These are phyloP conservation scores for Porphyrio hochstetteri DNA, from an alignment of 2,113 vertebrate genomes.

Conservation along the genomic window DNA sequence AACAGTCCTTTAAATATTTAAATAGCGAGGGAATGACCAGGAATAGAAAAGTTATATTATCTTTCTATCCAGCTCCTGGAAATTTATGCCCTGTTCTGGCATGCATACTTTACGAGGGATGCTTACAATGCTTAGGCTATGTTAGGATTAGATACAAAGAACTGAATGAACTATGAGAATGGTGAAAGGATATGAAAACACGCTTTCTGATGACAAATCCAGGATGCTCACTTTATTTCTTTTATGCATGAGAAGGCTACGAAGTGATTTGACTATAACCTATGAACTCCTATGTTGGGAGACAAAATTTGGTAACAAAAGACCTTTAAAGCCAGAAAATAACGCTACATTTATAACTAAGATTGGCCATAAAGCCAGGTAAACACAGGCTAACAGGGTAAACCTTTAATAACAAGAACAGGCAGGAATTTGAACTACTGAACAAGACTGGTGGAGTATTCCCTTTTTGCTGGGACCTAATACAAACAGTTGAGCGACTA, in stretches of 20 bases:
- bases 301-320: not conserved
- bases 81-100: not conserved
- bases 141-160: not conserved
- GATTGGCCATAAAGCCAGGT: not conserved
- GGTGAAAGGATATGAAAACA: not conserved
- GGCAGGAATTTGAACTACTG: not conserved
- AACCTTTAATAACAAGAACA: not conserved
- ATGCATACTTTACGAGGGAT: not conserved
- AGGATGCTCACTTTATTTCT: not conserved
- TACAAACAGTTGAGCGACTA: not conserved
- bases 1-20: not conserved
- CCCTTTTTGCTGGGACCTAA: not conserved
- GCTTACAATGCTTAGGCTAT: not conserved
- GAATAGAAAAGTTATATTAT: not conserved
- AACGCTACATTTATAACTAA: not conserved
- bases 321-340: not conserved
- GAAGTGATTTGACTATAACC: not conserved
- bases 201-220: not conserved
- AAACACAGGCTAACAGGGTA: not conserved
- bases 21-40: not conserved
- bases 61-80: not conserved
- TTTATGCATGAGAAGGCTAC: not conserved
- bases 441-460: not conserved
- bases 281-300: not conserved
- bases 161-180: not conserved